Evolutionary conservation across 2,113 vertebrate species (phyloP).

Genomic region (Athene cunicularia): DNA sequence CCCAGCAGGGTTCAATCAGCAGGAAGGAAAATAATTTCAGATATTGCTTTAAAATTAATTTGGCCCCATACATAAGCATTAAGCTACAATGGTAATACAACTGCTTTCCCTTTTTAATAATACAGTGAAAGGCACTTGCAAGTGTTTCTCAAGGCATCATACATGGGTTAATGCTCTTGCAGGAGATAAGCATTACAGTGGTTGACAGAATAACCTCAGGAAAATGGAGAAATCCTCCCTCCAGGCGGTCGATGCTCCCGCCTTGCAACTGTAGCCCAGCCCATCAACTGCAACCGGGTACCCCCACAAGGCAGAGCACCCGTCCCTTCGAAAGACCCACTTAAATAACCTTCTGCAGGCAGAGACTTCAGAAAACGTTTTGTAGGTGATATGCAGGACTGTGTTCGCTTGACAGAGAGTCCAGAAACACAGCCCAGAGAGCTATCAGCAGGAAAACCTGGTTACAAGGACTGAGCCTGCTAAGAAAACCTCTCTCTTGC

Average conservation of each 20-base stretch:
- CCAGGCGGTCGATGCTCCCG: background rate
- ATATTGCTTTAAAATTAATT: background rate
- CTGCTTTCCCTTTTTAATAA: background rate
- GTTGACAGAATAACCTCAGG: background rate
- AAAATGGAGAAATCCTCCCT: background rate
- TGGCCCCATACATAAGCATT: background rate
- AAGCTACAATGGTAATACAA: background rate
- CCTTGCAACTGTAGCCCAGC: background rate
- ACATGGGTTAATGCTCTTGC: background rate
- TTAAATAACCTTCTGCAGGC: background rate
- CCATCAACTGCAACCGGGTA: rapidly evolving
- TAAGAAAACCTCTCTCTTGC: background rate
- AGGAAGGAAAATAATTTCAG: background rate
- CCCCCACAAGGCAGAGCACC: rapidly evolving
- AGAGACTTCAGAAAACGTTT: background rate
- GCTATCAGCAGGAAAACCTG: background rate
- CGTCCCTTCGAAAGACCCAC: rapidly evolving
- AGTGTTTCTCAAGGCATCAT: background rate
- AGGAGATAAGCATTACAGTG: background rate
- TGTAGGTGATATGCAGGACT: background rate
- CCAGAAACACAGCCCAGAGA: background rate
- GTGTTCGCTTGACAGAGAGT: background rate
- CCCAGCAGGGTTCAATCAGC: background rate
- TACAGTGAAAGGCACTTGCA: background rate
- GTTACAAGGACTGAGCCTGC: background rate